Evolutionary conservation across 2,888 invertebrate species (phyloP), one percentile per base, ranked within the genome.

Genomic region (Drosophila mayaguana): DNA sequence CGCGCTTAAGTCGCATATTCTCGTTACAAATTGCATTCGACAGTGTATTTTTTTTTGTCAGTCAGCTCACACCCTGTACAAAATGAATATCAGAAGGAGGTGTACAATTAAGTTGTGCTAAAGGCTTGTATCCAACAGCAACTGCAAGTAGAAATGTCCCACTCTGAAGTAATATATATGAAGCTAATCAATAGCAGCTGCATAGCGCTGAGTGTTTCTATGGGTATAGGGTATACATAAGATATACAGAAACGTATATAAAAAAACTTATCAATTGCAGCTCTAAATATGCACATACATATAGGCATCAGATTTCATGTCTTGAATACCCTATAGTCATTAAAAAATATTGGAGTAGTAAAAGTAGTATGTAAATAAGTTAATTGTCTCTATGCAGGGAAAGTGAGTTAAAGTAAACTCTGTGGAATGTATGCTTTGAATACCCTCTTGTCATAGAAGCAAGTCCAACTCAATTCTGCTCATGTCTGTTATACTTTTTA

Each of bases 11-110:
- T 51, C 43, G 20, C 72, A 65, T 34, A 7, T 20, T 4, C 42
- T n/a, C 16, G 34, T 14, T 45, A 36, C 62, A 81, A 50, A 84
- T 79, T 76, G 74, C 84, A 84, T 78, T 81, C 65, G 51, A 55
- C 59, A 55, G 62, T 71, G 48, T 65, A 12, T 4, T 14, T 14
- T 62, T 64, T 75, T 64, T 72, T 40, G 59, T 50, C 2, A 1
- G 1, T 2, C 34, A 20, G 20, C 14, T 2, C 12, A 65, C 64
- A 66, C 46, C 65, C 68, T 54, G 40, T 53, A 50, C 28, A 50
- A 50, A 32, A 18, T 7, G 32, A 11, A 50, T 32, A 32, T n/a
- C 48, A 16, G 7, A 12, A 32, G 12, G 1, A 50, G 4, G 11
- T 5, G 22, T 2, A 34, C 32, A 56, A 56, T 56, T 43, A 22